Evolutionary conservation across 2,888 invertebrate genomes (phyloP), one percentile per base, ranked within the genome.

Genomic region (Phaedon cochleariae): DNA sequence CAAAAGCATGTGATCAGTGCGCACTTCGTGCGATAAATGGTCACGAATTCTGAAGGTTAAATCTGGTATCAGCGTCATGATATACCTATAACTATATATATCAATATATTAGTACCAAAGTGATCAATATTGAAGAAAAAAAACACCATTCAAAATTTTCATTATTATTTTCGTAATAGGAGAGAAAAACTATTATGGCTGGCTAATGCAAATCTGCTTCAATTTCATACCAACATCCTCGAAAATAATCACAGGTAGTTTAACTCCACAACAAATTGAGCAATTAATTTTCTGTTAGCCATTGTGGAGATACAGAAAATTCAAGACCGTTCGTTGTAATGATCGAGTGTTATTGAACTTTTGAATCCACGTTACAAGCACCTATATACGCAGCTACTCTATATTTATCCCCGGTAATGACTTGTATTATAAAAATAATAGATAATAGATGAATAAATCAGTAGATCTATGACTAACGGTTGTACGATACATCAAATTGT

Each of bases 361-460:
- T 18, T 34, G 54, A 18, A 22, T 64, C 55, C 51, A 22, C 55
- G 54, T 53, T 51, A 41, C 37, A 52, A 34, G 45, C 59, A 57
- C 60, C 45, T 64, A 61, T 65, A 61, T 63, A 58, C 57, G 31
- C 54, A 65, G 45, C 60, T 52, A 65, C 57, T 53, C 58, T 52
- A 52, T 65, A 67, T 67, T 67, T 67, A 67, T 65, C 59, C 48
- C 64, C 60, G 60, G 53, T 67, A 64, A 70, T 67, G 61, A 64
- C 60, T 63, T 60, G 61, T 62, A 60, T 65, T 63, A 67, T 54
- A 55, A 54, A 59, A 63, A 70, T 61, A 67, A 67, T 67, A 59
- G 48, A 53, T 62, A 58, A 67, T 61, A 61, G 61, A 61, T 61
- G 46, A 52, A 61, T 61, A 61, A 53, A 61, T 61, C 45, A 61